Conservation (phyloP, 2,797 vertebrate species). For the Pogoniulus pusillus region DNA sequence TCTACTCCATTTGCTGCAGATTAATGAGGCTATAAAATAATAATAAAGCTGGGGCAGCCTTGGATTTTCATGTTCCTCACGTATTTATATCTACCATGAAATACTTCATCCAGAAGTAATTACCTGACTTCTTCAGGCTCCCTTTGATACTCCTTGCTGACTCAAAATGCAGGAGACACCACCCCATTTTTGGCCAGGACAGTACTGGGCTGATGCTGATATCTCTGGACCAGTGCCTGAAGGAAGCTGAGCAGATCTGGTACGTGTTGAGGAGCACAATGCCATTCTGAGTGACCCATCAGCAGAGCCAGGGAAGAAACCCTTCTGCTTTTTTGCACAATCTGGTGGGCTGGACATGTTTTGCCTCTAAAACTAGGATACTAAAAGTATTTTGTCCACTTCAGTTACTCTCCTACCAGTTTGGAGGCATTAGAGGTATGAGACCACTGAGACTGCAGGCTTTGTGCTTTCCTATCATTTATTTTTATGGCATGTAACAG, state of each 20-base stretch:
- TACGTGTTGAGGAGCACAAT: fast-evolving
- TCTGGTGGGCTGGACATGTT: not conserved
- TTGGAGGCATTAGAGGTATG: not conserved
- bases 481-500: not conserved
- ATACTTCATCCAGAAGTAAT: constrained; percentile 37
- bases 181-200: not conserved
- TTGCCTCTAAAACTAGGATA: not conserved
- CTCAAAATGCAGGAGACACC: not conserved
- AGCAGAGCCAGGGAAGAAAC: not conserved
- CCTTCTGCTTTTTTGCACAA: not conserved
- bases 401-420: not conserved
- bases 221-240: fast-evolving
- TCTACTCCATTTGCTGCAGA: constrained; percentile 39
- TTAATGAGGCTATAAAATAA: constrained; percentile 57
- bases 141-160: not conserved
- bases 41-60: constrained; percentile 5
- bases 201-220: not conserved
- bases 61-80: constrained; percentile 16
- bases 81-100: constrained; percentile 27
- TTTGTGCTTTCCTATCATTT: not conserved
- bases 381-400: not conserved
- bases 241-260: not conserved
- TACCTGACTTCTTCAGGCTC: constrained; percentile 21
- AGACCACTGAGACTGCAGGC: fast-evolving
- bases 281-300: not conserved